Base-by-base conservation (phyloP, 2,888 invertebrate species). In the Achlya flavicornis region DNA sequence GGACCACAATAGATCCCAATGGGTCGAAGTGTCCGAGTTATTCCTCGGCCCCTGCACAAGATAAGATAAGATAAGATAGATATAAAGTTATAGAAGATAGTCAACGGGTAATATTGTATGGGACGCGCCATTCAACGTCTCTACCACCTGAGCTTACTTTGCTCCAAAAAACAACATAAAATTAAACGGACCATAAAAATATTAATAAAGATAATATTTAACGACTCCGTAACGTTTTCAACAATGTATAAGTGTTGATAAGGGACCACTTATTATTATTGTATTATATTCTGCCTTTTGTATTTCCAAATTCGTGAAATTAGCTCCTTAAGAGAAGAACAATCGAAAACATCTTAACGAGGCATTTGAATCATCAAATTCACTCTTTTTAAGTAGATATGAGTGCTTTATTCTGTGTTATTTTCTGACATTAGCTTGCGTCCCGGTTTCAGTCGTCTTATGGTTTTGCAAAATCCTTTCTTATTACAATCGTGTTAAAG, bases 171-270 rank as follows among this genome's bases (percentile, higher is more conserved):
- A 26, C 35, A 35, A 35, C 5, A 0, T 35, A 35, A 35, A 38
- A 7, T 38, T 19, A 19, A 19, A 19, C 53, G 53, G 19, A 1
- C n/a, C 53, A 53, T 19, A 53, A 53, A 53, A 53, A 16, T 16
- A 16, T 16, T 14, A n/a, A 48, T 48, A 53, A 53, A 53, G 53
- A 53, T 53, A 53, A 53, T 53, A 53, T 53, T 19, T 53, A 16
- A 53, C 53, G 53, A 19, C 1, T 53, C 10, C 19, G 19, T 19
- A 10, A 53, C 53, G n/a, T 53, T 53, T 53, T 8, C 3, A 53
- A 53, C 14, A 19, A 53, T 3, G 53, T 53, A 53, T 14, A 53
- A 7, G 10, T 19, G 19, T n/a, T 10, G 19, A 19, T 16, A 10
- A n/a, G 10, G 10, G 19, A 10, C 10, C 48, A 38, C 38, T 38